These are phyloP conservation scores for Melanaphis sacchari DNA, from an alignment of 1,140 invertebrate species.

Conservation along the genomic window DNA sequence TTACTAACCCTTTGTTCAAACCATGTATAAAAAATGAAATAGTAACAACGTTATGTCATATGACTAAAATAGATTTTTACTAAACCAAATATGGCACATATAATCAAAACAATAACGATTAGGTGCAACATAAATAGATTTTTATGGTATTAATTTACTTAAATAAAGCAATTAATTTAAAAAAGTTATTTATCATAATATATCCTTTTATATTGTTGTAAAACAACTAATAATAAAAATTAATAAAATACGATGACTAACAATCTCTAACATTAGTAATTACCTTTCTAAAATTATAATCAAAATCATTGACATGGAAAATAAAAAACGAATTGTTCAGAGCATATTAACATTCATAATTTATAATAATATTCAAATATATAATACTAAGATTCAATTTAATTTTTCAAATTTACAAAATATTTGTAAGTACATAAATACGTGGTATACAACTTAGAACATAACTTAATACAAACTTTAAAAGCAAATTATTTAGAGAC, in stretches of 20 bases:
- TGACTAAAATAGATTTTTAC: background rate
- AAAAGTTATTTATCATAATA: background rate
- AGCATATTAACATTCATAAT: background rate
- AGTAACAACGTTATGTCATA: background rate
- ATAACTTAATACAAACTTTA: background rate
- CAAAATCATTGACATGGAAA: background rate
- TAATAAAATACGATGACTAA: background rate
- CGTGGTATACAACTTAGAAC: background rate
- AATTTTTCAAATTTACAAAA: background rate
- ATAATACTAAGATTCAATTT: background rate
- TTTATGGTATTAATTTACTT: background rate
- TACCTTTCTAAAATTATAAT: background rate
- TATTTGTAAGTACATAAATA: too few relatives aligned
- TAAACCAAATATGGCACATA: background rate
- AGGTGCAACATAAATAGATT: background rate
- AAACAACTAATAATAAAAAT: too few relatives aligned
- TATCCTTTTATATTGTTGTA: background rate
- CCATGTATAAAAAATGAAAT: background rate
- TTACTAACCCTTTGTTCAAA: background rate
- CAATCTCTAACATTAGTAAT: background rate
- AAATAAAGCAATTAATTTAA: background rate
- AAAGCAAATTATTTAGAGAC: too few relatives aligned
- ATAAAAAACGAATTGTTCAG: background rate
- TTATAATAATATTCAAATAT: background rate
- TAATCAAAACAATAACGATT: background rate